Evolutionary conservation across 2,797 vertebrate genomes (phyloP).

Genomic region (Emys orbicularis): DNA sequence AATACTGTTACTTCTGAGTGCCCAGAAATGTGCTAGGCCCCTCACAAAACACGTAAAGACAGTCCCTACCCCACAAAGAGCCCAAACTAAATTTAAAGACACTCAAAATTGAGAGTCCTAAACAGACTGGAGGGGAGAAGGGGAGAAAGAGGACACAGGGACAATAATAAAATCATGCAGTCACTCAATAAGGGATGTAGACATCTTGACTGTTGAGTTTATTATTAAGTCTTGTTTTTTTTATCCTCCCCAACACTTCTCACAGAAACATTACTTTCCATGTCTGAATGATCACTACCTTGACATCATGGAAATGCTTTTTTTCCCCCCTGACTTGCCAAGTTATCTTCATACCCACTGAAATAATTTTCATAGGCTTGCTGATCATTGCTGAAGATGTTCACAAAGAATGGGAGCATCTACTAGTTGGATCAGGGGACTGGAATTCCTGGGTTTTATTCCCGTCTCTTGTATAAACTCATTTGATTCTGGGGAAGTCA

Average conservation of each 20-base stretch:
- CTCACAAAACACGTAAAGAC: not conserved
- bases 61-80: fast-evolving
- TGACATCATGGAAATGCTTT: not conserved
- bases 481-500: not conserved
- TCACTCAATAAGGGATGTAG: not conserved
- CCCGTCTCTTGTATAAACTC: not conserved
- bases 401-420: not conserved
- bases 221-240: not conserved
- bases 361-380: not conserved
- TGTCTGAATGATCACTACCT: not conserved
- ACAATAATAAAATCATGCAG: not conserved
- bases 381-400: not conserved
- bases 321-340: not conserved
- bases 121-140: not conserved
- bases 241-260: not conserved
- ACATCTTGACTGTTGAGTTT: not conserved
- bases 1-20: not conserved
- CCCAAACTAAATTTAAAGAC: not conserved
- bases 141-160: not conserved
- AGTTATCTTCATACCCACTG: not conserved
- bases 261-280: not conserved
- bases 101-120: not conserved
- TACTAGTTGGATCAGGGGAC: not conserved
- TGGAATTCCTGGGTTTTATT: not conserved
- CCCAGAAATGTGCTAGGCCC: not conserved